Percentiles rank a stretch among this genome's conserved stretches.
Evolutionary conservation across 2,113 vertebrate genomes (phyloP).

Genomic region (Aphyosemion australe): DNA sequence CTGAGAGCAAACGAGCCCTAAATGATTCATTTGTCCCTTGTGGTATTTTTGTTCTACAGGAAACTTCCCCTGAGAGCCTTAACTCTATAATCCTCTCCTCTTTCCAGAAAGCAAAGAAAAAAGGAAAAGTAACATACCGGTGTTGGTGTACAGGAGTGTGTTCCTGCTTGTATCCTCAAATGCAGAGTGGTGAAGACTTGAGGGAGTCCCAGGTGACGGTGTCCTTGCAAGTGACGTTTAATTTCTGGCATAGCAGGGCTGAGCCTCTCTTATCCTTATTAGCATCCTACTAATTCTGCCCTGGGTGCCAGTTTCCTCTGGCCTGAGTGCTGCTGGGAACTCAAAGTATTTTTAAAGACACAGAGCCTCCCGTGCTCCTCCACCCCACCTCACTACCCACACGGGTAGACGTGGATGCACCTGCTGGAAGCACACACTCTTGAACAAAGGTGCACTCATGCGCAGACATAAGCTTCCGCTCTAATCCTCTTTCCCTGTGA

Average conservation of each 20-base stretch:
- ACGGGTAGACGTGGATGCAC: constrained; percentile 29
- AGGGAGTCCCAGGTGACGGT: constrained; percentile 13
- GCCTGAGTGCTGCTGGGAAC: constrained; percentile 43
- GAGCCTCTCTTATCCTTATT: constrained; percentile 72
- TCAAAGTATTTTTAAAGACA: constrained; percentile 76
- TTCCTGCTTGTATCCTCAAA: constrained; percentile 14
- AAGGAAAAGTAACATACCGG: constrained; percentile 58
- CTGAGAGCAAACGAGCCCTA: neutral
- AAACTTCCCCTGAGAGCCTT: constrained; percentile 1
- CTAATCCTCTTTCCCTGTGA: constrained; percentile 77
- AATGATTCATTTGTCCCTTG: neutral
- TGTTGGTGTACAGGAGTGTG: neutral
- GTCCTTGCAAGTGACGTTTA: constrained; percentile 45
- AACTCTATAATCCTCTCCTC: neutral
- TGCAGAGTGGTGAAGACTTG: constrained; percentile 12
- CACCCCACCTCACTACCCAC: constrained; percentile 31
- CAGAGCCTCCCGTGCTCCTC: constrained; percentile 35
- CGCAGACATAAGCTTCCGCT: constrained; percentile 45
- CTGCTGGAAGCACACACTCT: constrained; percentile 24
- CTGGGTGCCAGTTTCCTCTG: constrained; percentile 46
- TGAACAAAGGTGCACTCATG: constrained; percentile 31
- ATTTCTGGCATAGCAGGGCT: constrained; percentile 63
- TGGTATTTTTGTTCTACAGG: neutral
- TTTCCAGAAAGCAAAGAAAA: neutral
- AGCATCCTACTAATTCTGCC: constrained; percentile 61